Evolutionary conservation across 2,797 vertebrate species (phyloP).

Genomic region (Tapera naevia): DNA sequence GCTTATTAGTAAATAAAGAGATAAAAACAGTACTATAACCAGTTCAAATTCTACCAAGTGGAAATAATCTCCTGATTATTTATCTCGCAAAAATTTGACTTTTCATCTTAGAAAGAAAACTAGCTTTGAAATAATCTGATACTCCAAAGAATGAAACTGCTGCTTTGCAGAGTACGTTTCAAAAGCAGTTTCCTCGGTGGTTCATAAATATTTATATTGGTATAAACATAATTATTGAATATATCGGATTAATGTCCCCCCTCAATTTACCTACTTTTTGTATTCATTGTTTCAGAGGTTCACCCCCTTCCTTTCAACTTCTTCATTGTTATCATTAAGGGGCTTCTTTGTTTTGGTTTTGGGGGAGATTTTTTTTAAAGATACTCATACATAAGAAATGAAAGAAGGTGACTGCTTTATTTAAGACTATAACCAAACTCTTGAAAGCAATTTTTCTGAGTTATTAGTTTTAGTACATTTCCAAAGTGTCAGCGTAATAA

Average conservation of each 20-base stretch:
- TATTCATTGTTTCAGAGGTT: neutral
- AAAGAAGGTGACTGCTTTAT: neutral
- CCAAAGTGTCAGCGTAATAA: neutral
- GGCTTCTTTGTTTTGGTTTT: neutral
- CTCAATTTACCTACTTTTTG: neutral
- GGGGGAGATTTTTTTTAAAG: neutral
- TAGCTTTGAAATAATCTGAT: neutral
- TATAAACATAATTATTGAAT: neutral
- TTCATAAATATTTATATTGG: neutral
- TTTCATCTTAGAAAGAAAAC: neutral
- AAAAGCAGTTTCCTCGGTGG: neutral
- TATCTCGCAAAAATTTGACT: neutral
- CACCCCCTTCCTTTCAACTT: neutral
- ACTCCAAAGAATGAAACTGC: neutral
- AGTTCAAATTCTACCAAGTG: neutral
- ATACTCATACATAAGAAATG: neutral
- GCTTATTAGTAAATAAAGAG: neutral
- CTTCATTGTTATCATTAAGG: neutral
- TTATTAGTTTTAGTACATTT: neutral
- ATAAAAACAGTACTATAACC: neutral
- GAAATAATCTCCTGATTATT: neutral
- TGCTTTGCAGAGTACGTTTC: neutral
- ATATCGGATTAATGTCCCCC: accelerated
- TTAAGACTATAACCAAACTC: neutral
- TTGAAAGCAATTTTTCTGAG: neutral